phyloP scores from a whole-genome alignment of 2,888 invertebrate species.

The Ecliptopera silaceata region DNA sequence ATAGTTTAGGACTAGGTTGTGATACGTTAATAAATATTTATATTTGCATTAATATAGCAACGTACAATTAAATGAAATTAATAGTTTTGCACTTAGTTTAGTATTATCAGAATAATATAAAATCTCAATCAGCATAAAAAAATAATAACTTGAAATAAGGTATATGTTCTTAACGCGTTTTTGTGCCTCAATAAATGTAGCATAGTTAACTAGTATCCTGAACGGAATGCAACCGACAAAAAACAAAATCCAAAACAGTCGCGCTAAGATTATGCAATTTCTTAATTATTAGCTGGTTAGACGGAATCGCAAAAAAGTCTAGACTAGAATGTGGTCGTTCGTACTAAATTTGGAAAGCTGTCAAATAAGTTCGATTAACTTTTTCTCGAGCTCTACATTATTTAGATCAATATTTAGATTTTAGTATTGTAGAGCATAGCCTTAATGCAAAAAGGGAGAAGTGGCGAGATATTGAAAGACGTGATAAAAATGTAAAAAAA shows the following conservation, averaged over 20 bases:
- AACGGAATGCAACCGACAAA: slow-evolving; percentile 16
- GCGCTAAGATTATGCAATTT: slow-evolving; percentile 26
- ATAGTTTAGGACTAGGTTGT: too few species aligned
- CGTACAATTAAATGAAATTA: too few species aligned
- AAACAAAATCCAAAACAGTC: slow-evolving; percentile 20
- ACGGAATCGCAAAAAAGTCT: slow-evolving; percentile 16
- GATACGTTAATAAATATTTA: too few species aligned
- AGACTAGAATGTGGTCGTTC: slow-evolving; percentile 12
- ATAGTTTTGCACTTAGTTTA: too few species aligned
- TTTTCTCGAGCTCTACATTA: neutral
- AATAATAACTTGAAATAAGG: too few species aligned
- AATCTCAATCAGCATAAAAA: too few species aligned
- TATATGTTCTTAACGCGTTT: neutral
- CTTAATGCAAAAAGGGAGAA: too few species aligned
- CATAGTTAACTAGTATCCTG: neutral
- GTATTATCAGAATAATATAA: too few species aligned
- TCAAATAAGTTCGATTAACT: slow-evolving; percentile 4
- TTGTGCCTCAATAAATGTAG: neutral
- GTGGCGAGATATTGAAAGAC: too few species aligned
- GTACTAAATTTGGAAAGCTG: slow-evolving; percentile 15
- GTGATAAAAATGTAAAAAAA: too few species aligned
- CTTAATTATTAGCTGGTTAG: slow-evolving; percentile 28
- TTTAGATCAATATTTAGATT: neutral
- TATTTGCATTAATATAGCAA: too few species aligned
- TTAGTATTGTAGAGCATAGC: neutral